Conservation (phyloP, 2,797 vertebrate genomes). For the Zalophus californianus region DNA sequence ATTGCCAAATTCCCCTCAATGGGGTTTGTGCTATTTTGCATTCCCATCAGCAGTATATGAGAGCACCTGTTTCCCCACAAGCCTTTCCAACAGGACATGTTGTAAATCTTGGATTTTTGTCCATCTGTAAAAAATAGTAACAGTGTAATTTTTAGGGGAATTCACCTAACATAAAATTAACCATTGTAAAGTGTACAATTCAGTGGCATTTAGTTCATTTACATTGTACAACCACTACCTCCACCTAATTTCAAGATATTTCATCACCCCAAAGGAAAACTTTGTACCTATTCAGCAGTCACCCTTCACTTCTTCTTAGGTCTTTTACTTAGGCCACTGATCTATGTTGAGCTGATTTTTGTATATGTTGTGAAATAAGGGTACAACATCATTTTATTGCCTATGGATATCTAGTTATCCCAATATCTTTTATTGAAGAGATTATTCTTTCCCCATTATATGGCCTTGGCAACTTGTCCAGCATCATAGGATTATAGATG, state of each 20-base stretch:
- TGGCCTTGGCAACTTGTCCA: background rate
- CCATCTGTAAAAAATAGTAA: background rate
- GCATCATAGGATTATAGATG: background rate
- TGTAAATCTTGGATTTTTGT: background rate
- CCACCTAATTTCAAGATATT: background rate
- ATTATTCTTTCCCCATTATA: background rate
- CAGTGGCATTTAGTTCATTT: background rate
- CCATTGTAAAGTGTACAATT: background rate
- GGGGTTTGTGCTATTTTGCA: background rate
- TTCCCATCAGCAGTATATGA: background rate
- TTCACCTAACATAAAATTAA: background rate
- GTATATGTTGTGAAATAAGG: background rate
- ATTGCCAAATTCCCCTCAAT: background rate
- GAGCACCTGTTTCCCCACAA: background rate
- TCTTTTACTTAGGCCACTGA: background rate
- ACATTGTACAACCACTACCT: background rate
- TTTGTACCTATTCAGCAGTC: background rate
- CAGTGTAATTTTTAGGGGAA: background rate
- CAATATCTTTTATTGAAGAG: background rate
- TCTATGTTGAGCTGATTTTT: background rate
- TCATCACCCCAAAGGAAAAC: background rate
- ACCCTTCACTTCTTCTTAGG: background rate
- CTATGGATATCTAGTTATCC: background rate
- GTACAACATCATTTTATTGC: background rate
- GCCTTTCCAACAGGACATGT: background rate